A percentile compares a stretch with the other conserved stretches of the same genome.
phyloP scores from a whole-genome alignment of 2,113 vertebrate species.

The Pyxicephalus adspersus region DNA sequence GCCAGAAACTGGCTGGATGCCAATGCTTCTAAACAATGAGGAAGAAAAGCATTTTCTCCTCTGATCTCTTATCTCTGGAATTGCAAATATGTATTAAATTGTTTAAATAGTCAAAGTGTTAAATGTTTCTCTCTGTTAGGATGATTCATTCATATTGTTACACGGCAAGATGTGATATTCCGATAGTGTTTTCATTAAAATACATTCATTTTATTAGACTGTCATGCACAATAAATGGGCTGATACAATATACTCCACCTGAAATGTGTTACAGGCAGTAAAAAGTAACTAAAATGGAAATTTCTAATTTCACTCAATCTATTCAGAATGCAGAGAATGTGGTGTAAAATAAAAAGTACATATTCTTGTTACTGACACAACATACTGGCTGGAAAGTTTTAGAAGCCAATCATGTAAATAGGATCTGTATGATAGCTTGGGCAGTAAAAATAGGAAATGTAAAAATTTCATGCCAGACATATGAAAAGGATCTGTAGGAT shows the following conservation, averaged over 20 bases:
- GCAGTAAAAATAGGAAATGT: too few relatives aligned
- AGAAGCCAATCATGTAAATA: too few relatives aligned
- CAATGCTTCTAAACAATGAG: slow-evolving; percentile 77
- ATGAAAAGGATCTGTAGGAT: too few relatives aligned
- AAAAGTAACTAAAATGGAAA: slow-evolving; percentile 61
- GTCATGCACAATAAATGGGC: slow-evolving; percentile 75
- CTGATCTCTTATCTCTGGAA: slow-evolving; percentile 74
- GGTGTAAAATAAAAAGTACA: not conserved
- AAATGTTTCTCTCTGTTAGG: slow-evolving; percentile 77
- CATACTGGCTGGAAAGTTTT: not conserved
- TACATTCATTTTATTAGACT: slow-evolving; percentile 79
- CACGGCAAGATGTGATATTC: slow-evolving; percentile 74
- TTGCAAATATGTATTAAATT: slow-evolving; percentile 83
- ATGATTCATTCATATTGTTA: slow-evolving; percentile 69
- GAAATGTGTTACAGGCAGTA: slow-evolving; percentile 68
- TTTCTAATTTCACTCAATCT: slow-evolving; percentile 62
- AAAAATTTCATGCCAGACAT: too few relatives aligned
- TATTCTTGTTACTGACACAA: slow-evolving; percentile 47
- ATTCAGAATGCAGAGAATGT: slow-evolving; percentile 52
- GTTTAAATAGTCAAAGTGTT: slow-evolving; percentile 79
- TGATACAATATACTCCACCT: slow-evolving; percentile 73
- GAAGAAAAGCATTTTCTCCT: slow-evolving; percentile 73
- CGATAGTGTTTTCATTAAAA: slow-evolving; percentile 80
- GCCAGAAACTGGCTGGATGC: slow-evolving; percentile 79
- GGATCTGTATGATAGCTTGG: too few relatives aligned